These are phyloP conservation scores for Hemaris fuciformis DNA, from an alignment of 2,888 invertebrate species.

Conservation along the genomic window DNA sequence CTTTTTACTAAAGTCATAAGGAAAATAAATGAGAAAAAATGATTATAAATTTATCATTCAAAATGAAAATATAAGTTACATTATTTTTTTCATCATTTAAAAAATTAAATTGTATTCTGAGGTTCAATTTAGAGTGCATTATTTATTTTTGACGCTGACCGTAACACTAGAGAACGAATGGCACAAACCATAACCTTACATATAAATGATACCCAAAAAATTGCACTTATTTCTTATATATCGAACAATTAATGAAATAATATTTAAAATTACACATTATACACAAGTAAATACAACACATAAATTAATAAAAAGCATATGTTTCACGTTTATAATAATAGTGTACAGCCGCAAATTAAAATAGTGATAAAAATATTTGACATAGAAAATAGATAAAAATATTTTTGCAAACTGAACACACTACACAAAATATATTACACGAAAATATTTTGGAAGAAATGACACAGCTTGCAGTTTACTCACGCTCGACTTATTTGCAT, in stretches of 20 bases:
- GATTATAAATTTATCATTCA: too few species aligned
- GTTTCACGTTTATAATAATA: not conserved
- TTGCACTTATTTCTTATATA: not conserved
- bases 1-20: too few species aligned
- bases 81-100: too few species aligned
- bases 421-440: not conserved
- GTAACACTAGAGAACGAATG: not conserved
- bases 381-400: not conserved
- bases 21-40: too few species aligned
- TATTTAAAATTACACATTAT: not conserved
- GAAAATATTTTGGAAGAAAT: constrained; percentile 1
- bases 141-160: not conserved
- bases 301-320: not conserved
- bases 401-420: not conserved
- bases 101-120: not conserved
- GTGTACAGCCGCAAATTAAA: not conserved
- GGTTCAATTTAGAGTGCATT: not conserved
- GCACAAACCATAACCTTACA: not conserved
- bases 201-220: not conserved
- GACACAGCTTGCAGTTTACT: not conserved
- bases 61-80: too few species aligned
- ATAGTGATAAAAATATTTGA: not conserved
- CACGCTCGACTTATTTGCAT: not conserved
- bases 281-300: not conserved
- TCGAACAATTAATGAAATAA: not conserved